Base-by-base conservation (phyloP, 1,140 invertebrate genomes). In the Plodia interpunctella region DNA sequence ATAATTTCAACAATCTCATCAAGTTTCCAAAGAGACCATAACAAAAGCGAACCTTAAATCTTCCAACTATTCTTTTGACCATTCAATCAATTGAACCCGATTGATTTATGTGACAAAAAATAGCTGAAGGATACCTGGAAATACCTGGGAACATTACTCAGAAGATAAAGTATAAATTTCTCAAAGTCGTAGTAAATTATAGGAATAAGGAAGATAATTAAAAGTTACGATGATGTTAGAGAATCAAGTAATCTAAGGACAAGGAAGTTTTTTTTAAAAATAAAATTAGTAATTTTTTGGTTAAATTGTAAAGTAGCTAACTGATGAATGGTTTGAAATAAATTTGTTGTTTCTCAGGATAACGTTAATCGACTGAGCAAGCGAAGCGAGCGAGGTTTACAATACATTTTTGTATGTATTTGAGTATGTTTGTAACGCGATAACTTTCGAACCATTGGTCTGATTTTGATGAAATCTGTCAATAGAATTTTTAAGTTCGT, bases 181-280 rank as follows among this genome's bases (percentile, higher is more conserved):
- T 44, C 38, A 44, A 44, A 44, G 38, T 44, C 38, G 38, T 1
- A 6, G 38, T 44, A 44, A 44, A 44, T 44, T 44, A 44, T 44
- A 44, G 38, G 38, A 44, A 44, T 15, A n/a, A 17, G 15, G 38
- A 44, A n/a, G 38, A 44, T 44, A 44, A 44, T 44, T 44, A 44
- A 17, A 44, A n/a, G 38, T 15, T n/a, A 44, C 38, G 38, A 44
- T 5, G 38, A 10, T 15, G 38, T 2, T 44, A n/a, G 13, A 13
- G n/a, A 44, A 44, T 15, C 13, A 44, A 44, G 15, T 44, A 3
- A 44, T 15, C 38, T 17, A 44, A 44, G 38, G 15, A 44, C 38
- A 44, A 44, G 38, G n/a, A n/a, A 17, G 38, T 15, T 15, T 15
- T 44, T 44, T 44, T 15, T 44, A 4, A 2, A 11, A 5, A 35